These are phyloP conservation scores for Euplexia lucipara DNA, from an alignment of 2,888 invertebrate species.

Conservation along the genomic window DNA sequence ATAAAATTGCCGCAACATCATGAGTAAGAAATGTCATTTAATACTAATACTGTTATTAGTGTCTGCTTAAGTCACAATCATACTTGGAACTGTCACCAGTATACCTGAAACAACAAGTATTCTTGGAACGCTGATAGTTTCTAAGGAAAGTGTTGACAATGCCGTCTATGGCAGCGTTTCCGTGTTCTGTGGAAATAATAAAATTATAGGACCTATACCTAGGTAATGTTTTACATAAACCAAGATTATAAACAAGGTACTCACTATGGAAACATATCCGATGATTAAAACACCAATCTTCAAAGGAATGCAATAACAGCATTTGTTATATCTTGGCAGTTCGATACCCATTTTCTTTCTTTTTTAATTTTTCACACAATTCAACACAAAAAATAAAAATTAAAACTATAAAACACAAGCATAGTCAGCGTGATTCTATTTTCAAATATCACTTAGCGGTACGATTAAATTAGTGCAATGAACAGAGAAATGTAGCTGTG, in stretches of 20 bases:
- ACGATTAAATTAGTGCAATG: constrained; percentile 6
- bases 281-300: constrained; percentile 80
- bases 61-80: too few relatives aligned
- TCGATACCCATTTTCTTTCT: constrained; percentile 62
- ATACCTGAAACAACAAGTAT: too few relatives aligned
- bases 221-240: too few relatives aligned
- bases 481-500: constrained; percentile 18
- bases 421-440: constrained; percentile 20
- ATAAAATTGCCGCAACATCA: too few relatives aligned
- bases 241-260: constrained; percentile 57
- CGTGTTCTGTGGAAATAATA: too few relatives aligned
- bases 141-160: too few relatives aligned
- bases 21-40: too few relatives aligned
- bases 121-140: too few relatives aligned
- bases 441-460: constrained; percentile 9
- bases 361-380: constrained; percentile 4
- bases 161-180: too few relatives aligned
- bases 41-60: too few relatives aligned
- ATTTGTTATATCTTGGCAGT: constrained; percentile 77
- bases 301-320: constrained; percentile 82
- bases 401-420: background rate
- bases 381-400: constrained; percentile 11
- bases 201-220: too few relatives aligned
- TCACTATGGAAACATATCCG: constrained; percentile 85
- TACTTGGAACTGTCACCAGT: too few relatives aligned